Evolutionary conservation across 2,888 invertebrate species (phyloP).

Genomic region (Creontiades dilutus): DNA sequence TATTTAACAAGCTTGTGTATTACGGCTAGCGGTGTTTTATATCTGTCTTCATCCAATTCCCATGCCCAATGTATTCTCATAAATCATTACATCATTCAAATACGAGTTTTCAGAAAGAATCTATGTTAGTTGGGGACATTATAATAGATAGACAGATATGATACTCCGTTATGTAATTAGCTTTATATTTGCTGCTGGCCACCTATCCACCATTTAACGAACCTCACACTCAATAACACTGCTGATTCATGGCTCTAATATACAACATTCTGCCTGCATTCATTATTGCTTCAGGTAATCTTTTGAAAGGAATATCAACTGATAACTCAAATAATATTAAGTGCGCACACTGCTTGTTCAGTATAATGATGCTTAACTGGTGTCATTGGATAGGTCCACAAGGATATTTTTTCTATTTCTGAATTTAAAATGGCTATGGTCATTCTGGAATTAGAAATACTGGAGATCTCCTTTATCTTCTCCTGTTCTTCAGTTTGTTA

Average conservation of each 20-base stretch:
- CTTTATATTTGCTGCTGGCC: constrained; percentile 11
- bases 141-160: not conserved
- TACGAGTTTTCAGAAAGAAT: not conserved
- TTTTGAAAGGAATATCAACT: not conserved
- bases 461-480: too few species aligned
- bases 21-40: constrained; percentile 38
- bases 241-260: not conserved
- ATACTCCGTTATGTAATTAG: constrained; percentile 19
- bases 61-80: not conserved
- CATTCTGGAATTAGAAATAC: too few species aligned
- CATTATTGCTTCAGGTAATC: constrained; percentile 3
- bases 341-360: not conserved
- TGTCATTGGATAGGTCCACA: too few species aligned
- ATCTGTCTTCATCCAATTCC: not conserved
- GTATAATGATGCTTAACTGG: too few species aligned
- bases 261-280: constrained; percentile 6
- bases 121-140: not conserved
- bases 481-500: too few species aligned
- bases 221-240: constrained; percentile 9
- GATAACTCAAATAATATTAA: not conserved
- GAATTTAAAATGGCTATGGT: too few species aligned
- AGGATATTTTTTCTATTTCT: too few species aligned
- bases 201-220: constrained; percentile 11
- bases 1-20: constrained; percentile 67
- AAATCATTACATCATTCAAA: too few species aligned